Conservation (phyloP, 2,797 vertebrate species). For the Pelodytes ibericus region DNA sequence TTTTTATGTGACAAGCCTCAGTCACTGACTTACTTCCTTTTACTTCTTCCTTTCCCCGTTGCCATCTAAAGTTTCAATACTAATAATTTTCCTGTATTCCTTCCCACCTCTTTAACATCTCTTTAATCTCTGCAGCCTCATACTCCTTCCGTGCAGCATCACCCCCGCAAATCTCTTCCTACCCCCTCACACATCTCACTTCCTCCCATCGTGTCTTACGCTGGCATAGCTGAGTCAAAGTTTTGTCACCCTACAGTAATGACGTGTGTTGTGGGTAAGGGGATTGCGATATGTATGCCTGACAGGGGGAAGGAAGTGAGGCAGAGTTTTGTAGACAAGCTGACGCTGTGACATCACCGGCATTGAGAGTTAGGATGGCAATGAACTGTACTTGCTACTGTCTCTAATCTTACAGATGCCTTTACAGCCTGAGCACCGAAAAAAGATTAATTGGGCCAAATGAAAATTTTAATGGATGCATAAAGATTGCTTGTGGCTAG, state of each 20-base stretch:
- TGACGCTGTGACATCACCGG: conserved; percentile 41
- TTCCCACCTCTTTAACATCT: conserved; percentile 9
- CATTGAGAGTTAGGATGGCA: too few relatives aligned
- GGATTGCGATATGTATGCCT: conserved; percentile 37
- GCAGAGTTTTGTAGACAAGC: conserved; percentile 4
- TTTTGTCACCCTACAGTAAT: conserved; percentile 34
- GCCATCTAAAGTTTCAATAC: not conserved
- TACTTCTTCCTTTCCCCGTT: not conserved
- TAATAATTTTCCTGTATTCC: not conserved
- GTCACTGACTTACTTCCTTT: not conserved
- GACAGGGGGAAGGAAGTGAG: conserved; percentile 42
- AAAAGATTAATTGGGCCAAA: too few relatives aligned
- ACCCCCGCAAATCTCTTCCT: not conserved
- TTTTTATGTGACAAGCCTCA: not conserved
- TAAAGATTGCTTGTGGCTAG: too few relatives aligned
- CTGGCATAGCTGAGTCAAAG: conserved; percentile 51
- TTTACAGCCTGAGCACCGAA: too few relatives aligned
- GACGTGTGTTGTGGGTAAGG: conserved; percentile 17
- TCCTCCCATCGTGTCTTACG: conserved; percentile 23
- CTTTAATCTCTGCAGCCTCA: conserved; percentile 5
- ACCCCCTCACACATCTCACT: not conserved
- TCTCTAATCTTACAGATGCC: too few relatives aligned
- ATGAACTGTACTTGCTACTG: too few relatives aligned
- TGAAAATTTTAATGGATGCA: too few relatives aligned
- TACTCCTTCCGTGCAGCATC: not conserved